Evolutionary conservation across 2,888 invertebrate species (phyloP).

Genomic region (Nebria brevicollis): DNA sequence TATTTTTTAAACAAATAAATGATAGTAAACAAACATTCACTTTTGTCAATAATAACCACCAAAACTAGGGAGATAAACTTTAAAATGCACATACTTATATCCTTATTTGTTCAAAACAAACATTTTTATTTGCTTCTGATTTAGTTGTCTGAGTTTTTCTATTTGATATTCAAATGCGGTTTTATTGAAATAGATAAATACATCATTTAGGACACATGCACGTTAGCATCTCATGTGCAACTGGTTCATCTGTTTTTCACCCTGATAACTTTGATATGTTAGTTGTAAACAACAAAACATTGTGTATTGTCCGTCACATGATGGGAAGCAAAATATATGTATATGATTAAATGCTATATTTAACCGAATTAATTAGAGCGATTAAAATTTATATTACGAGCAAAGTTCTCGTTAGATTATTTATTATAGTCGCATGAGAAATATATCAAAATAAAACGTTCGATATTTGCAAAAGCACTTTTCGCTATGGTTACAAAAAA

Average conservation of each 20-base stretch:
- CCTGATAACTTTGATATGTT: conserved; percentile 23
- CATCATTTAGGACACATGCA: conserved; percentile 19
- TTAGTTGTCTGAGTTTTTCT: background rate
- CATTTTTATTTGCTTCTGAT: conserved; percentile 12
- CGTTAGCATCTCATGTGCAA: conserved; percentile 11
- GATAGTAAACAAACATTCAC: conserved; percentile 19
- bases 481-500: no score
- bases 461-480: no score
- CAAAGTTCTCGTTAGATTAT: background rate
- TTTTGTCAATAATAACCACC: conserved; percentile 24
- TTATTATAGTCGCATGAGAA: background rate
- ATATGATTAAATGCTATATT: conserved; percentile 27
- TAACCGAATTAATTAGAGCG: conserved; percentile 23
- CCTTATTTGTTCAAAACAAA: background rate
- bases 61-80: conserved; percentile 13
- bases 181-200: background rate
- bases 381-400: background rate
- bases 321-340: conserved; percentile 25
- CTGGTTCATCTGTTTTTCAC: conserved; percentile 28
- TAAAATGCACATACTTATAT: conserved; percentile 12
- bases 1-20: conserved; percentile 22
- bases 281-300: conserved; percentile 25
- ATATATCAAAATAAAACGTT: background rate
- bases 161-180: background rate
- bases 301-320: conserved; percentile 27